These are phyloP conservation scores for Dione juno DNA, from an alignment of 2,888 invertebrate species.

Conservation along the genomic window DNA sequence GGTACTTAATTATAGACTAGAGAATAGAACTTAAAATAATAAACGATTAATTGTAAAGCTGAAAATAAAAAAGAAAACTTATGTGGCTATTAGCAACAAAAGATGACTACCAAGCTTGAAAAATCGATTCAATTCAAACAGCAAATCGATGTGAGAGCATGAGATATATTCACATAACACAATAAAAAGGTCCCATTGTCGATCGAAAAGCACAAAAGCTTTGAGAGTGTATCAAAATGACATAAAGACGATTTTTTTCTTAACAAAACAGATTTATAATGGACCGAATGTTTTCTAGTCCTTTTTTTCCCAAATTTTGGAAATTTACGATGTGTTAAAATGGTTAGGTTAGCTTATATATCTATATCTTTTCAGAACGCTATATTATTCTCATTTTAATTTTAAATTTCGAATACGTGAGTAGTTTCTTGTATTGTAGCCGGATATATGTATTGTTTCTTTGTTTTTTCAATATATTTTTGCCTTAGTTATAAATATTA, in stretches of 20 bases:
- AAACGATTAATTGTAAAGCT: slow-evolving; percentile 20
- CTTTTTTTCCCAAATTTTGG: slow-evolving; percentile 66
- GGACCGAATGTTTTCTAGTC: slow-evolving; percentile 68
- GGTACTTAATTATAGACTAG: not conserved
- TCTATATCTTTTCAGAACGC: slow-evolving; percentile 55
- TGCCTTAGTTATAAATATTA: slow-evolving; percentile 23
- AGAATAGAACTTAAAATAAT: not conserved
- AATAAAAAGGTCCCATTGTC: slow-evolving; percentile 69
- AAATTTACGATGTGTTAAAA: slow-evolving; percentile 83
- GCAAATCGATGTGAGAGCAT: slow-evolving; percentile 65
- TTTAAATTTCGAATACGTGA: slow-evolving; percentile 59
- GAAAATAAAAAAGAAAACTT: slow-evolving; percentile 25
- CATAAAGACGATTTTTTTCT: slow-evolving; percentile 77
- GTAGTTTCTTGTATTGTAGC: slow-evolving; percentile 53
- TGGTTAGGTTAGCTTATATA: slow-evolving; percentile 59
- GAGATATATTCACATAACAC: slow-evolving; percentile 70
- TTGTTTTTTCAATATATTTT: slow-evolving; percentile 50
- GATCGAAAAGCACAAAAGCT: slow-evolving; percentile 70
- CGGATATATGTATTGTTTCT: slow-evolving; percentile 50
- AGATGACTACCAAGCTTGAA: slow-evolving; percentile 80
- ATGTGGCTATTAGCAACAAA: slow-evolving; percentile 72
- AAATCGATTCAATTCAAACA: slow-evolving; percentile 79
- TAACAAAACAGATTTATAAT: slow-evolving; percentile 73
- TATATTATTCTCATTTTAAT: slow-evolving; percentile 60
- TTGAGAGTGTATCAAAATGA: slow-evolving; percentile 82